Conservation (phyloP, 2,797 vertebrate genomes). For the Cossypha niveicapilla region DNA sequence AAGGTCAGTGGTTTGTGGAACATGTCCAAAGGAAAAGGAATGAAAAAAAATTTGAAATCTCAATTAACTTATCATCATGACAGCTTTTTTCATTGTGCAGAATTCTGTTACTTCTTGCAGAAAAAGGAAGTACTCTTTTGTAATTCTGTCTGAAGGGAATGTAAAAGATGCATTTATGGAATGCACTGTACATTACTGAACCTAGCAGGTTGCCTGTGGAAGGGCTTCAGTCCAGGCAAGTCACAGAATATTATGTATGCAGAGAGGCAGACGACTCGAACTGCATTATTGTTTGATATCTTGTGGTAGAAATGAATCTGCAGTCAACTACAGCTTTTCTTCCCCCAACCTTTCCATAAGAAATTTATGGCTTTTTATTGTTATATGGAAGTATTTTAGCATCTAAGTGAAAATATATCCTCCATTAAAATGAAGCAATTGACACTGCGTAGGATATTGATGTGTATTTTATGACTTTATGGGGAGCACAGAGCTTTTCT, state of each 20-base stretch:
- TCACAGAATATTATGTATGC: not conserved
- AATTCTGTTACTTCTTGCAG: constrained; percentile 36
- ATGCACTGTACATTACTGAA: not conserved
- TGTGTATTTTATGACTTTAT: constrained; percentile 15
- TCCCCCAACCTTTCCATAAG: not conserved
- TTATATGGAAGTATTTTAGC: not conserved
- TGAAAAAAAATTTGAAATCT: constrained; percentile 2
- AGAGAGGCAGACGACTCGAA: not conserved
- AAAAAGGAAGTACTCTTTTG: constrained; percentile 20
- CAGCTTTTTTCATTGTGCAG: not conserved
- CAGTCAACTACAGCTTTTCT: not conserved
- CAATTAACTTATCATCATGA: constrained; percentile 37
- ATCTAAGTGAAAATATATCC: not conserved
- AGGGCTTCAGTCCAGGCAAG: not conserved
- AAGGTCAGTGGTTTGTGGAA: constrained; percentile 22
- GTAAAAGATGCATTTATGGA: not conserved
- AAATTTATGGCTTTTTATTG: not conserved
- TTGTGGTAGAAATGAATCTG: not conserved
- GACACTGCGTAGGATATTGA: not conserved
- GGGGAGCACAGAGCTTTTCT: constrained; percentile 1
- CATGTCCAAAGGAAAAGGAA: constrained; percentile 12
- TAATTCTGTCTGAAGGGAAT: constrained; percentile 3
- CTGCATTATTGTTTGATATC: not conserved
- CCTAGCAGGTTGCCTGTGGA: not conserved
- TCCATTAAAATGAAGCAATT: constrained; percentile 34